Evolutionary conservation across 1,140 invertebrate genomes (phyloP).

Genomic region (Neotoxoptera formosana): DNA sequence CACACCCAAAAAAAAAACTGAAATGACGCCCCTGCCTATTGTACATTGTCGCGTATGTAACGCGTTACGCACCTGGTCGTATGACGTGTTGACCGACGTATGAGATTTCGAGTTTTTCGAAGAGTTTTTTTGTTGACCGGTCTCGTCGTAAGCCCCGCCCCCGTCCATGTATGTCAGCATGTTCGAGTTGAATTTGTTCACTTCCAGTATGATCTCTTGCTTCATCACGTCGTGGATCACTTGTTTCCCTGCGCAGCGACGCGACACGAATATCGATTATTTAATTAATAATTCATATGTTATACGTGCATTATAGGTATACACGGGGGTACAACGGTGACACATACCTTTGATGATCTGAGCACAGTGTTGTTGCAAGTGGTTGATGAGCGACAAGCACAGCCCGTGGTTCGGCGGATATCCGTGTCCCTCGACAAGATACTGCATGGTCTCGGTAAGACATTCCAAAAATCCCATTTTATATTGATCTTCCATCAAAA

Average conservation of each 20-base stretch:
- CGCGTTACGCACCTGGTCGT: conserved; percentile 20
- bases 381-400: conserved; percentile 81
- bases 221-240: conserved; percentile 34
- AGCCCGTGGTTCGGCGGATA: conserved; percentile 79
- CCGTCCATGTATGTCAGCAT: neutral
- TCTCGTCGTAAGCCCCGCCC: neutral
- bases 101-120: conserved; percentile 19
- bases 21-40: too few relatives aligned
- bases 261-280: neutral
- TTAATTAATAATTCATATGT: neutral
- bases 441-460: conserved; percentile 86
- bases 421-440: conserved; percentile 86
- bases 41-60: neutral
- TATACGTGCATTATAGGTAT: neutral
- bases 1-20: too few relatives aligned
- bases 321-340: too few relatives aligned
- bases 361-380: conserved; percentile 85
- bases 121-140: neutral
- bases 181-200: neutral
- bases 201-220: conserved; percentile 14
- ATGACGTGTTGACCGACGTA: conserved; percentile 34
- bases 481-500: conserved; percentile 70
- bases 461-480: conserved; percentile 87
- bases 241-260: conserved; percentile 35
- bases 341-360: conserved; percentile 69